Conservation (phyloP, 2,797 vertebrate genomes). For the Enteromius anoplus region DNA sequence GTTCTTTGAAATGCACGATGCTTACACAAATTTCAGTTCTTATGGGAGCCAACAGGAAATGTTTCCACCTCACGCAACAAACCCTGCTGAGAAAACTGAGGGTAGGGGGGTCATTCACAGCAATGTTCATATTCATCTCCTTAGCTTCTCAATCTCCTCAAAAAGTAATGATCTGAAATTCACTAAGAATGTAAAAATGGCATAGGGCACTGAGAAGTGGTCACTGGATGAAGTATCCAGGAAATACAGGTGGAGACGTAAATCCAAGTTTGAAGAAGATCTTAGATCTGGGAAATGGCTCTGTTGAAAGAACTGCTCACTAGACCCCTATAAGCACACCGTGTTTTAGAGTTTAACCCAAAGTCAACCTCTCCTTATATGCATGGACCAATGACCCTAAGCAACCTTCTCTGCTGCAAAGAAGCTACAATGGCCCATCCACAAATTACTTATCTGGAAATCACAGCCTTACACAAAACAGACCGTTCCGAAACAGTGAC, state of each 20-base stretch:
- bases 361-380: constrained; percentile 72
- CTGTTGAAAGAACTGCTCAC: constrained; percentile 73
- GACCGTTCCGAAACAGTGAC: constrained; percentile 53
- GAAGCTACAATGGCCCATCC: constrained; percentile 11
- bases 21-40: constrained; percentile 51
- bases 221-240: neutral
- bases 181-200: neutral
- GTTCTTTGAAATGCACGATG: constrained; percentile 47
- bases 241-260: constrained; percentile 4
- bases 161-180: neutral
- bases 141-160: neutral
- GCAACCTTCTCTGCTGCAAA: constrained; percentile 63
- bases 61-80: constrained; percentile 42
- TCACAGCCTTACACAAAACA: constrained; percentile 43
- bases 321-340: constrained; percentile 71
- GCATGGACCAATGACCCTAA: constrained; percentile 69
- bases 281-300: constrained; percentile 44
- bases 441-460: constrained; percentile 55
- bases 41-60: constrained; percentile 54
- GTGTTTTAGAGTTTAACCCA: constrained; percentile 57
- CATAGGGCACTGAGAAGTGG: neutral
- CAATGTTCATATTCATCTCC: constrained; percentile 19
- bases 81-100: constrained; percentile 22
- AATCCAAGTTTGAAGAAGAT: constrained; percentile 20
- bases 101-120: constrained; percentile 26